Evolutionary conservation across 2,888 invertebrate species (phyloP), one percentile per base, ranked within the genome.

Genomic region (Sinelater perroti): DNA sequence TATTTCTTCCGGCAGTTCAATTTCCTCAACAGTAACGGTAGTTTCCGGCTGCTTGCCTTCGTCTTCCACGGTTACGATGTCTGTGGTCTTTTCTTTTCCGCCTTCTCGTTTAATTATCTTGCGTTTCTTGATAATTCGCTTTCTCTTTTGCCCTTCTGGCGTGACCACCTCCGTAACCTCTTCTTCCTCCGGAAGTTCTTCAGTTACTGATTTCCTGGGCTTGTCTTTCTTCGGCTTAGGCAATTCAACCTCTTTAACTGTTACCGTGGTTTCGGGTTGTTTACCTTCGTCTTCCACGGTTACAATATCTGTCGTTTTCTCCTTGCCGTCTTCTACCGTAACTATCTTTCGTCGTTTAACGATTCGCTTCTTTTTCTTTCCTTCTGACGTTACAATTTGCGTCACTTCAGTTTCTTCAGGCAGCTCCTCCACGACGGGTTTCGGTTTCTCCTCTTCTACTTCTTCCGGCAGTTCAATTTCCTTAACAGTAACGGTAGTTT

Each of bases 21-120:
- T 44, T 44, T 66, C 56, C 13, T 63, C 44, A 49, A 62, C 50
- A 40, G 63, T 64, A 40, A 68, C 62, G 20, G 61, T 62, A 1
- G 56, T 57, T 62, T 67, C 55, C 2, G 62, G 60, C 45, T 57
- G 51, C 50, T 65, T 63, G 40, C 66, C 66, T 8, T 67, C 64
- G 11, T 51, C 61, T 40, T 61, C 62, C 30, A 79, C 69, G 0
- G 80, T 81, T n/a, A 67, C 66, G 30, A 73, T 72, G 65, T 74
- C 73, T 1, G 74, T 73, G 10, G 61, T 69, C 62, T 74, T 72
- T 67, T 72, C 76, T 60, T 74, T 74, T 1, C 68, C 74, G 24
- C 75, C 77, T 61, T 72, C 71, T 35, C 70, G 72, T 62, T 76
- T 80, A 21, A 68, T 72, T n/a, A 75, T 69, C 1, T 70, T 63